Evolutionary conservation across 2,113 vertebrate genomes (phyloP).

Genomic region (Cepphus grylle): DNA sequence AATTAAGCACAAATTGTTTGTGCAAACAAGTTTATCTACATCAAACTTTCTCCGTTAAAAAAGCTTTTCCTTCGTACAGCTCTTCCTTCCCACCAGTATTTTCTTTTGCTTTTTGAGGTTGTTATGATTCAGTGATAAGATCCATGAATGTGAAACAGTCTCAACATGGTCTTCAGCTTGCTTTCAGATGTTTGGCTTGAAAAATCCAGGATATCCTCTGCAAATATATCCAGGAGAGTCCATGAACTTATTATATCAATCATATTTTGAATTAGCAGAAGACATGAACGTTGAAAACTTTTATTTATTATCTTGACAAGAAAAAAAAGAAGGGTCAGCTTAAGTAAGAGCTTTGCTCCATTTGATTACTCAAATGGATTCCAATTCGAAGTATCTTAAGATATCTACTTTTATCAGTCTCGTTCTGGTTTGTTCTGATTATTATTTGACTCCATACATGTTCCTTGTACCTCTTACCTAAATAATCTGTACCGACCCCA

Average conservation of each 20-base stretch:
- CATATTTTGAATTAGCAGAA: not conserved
- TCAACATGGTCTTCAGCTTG: not conserved
- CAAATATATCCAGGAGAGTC: not conserved
- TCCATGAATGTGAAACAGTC: not conserved
- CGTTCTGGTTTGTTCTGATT: not conserved
- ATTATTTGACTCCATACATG: not conserved
- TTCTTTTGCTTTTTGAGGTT: not conserved
- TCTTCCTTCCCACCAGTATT: not conserved
- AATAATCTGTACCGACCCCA: not conserved
- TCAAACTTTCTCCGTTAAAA: not conserved
- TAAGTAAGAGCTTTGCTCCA: not conserved
- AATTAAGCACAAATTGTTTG: not conserved
- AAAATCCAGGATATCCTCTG: conserved; percentile 4
- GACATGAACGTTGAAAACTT: not conserved
- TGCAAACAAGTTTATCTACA: not conserved
- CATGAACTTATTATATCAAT: not conserved
- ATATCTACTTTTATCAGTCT: not conserved
- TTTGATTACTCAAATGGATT: not conserved
- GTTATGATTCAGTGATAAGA: not conserved
- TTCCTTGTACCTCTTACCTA: not conserved
- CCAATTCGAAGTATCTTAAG: not conserved
- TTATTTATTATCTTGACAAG: not conserved
- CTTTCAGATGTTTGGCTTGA: conserved; percentile 3
- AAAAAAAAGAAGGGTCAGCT: not conserved
- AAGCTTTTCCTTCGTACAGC: not conserved